Percentiles rank a stretch among this genome's conserved stretches.
Conservation (phyloP, 2,113 vertebrate genomes). For the Sylvietta virens region DNA sequence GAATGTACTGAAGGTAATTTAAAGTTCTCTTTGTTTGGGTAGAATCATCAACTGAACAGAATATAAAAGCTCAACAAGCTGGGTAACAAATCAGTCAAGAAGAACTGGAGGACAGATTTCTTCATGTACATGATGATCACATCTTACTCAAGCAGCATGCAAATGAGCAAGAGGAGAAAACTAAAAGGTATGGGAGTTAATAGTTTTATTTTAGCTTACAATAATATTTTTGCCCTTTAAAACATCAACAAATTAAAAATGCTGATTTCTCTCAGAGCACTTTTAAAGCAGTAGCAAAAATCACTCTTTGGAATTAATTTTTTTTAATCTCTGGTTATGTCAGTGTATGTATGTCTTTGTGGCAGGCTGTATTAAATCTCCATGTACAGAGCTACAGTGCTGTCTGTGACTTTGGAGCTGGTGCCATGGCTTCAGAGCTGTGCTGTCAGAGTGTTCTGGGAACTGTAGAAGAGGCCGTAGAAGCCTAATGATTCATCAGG, state of each 20-base stretch:
- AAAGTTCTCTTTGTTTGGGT: slow-evolving; percentile 23
- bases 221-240: slow-evolving; percentile 15
- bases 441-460: not conserved
- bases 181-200: slow-evolving; percentile 80
- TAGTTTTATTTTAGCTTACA: not conserved
- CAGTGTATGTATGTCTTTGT: not conserved
- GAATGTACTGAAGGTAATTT: not conserved
- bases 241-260: not conserved
- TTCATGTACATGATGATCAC: slow-evolving; percentile 81
- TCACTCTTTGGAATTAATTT: not conserved
- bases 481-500: not conserved
- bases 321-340: not conserved
- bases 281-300: not conserved
- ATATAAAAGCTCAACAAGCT: slow-evolving; percentile 66
- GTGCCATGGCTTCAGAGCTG: not conserved
- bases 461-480: not conserved
- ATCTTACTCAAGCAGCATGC: slow-evolving; percentile 84
- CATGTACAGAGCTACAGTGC: not conserved
- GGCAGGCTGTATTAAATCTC: not conserved
- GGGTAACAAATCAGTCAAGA: slow-evolving; percentile 74
- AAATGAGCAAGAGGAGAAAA: slow-evolving; percentile 88
- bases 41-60: slow-evolving; percentile 65
- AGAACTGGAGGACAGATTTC: slow-evolving; percentile 86
- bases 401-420: not conserved
- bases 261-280: not conserved